Evolutionary conservation across 2,888 invertebrate genomes (phyloP), one percentile per base, ranked within the genome.

Genomic region (Chloroclystis v-ata): DNA sequence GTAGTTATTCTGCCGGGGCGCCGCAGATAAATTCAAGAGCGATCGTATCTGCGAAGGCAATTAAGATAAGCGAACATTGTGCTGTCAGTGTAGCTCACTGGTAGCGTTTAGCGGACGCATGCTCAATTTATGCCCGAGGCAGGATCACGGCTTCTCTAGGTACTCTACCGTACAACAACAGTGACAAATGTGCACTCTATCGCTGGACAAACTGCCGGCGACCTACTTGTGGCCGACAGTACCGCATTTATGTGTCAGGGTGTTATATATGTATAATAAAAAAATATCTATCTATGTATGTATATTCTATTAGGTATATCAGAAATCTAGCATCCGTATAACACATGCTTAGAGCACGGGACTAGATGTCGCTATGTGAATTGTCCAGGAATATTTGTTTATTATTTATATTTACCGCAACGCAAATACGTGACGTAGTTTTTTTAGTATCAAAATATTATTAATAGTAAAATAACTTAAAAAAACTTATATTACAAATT

Each of bases 31-130:
- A 82, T 82, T 74, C 72, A 67, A 72, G 69, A 64, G 60, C 57
- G 81, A 82, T 82, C 74, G 69, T 82, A 80, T 82, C 83, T 74
- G 59, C 63, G 64, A 60, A 78, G 75, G 81, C 83, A 83, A 84
- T 84, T 83, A 84, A 84, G 85, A 85, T 84, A 84, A 81, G 73
- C 75, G 77, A 66, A 76, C 78, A 72, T 72, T 70, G 73, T 71
- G 72, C 81, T 79, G 81, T 82, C 81, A 76, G 75, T 70, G 71
- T 67, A 67, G 71, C 75, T 73, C 70, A 70, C 65, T 59, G 66
- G 65, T 65, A 66, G 65, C 75, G 69, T 75, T 78, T 72, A 76
- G 75, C 70, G 71, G 74, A 75, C 71, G 63, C 64, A 61, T 59
- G 60, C 62, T 59, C 65, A 68, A 78, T 78, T 81, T 78, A 78